Base-by-base conservation (phyloP, 1,140 invertebrate genomes). In the Drosophila kepulauana region DNA sequence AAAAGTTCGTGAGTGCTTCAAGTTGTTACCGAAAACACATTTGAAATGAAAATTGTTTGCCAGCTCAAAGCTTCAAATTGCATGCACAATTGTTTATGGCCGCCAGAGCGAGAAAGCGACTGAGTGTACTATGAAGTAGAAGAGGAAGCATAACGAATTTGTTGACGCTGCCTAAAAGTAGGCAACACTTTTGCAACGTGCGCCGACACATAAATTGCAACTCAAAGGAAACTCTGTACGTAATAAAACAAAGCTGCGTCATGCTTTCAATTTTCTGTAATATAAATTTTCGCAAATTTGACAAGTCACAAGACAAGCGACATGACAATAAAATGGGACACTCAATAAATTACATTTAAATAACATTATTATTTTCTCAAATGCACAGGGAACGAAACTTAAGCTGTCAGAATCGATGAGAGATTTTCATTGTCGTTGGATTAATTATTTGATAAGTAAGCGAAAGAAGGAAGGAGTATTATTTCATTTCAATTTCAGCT, bases 1-100 rank as follows among this genome's bases (percentile, higher is more conserved):
- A 76, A 80, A 74, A 87, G 63, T 82, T 88, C 68, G 72, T 77
- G 80, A 52, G 48, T 79, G 61, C 28, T 59, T 75, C 56, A 67
- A 77, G 28, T 63, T 76, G 63, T 54, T 70, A 30, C 45, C 49
- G 38, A 67, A 78, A 85, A 70, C 64, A 54, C 51, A 49, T 52
- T 62, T 62, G 52, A 66, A 64, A 68, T 76, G 48, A 63, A 79
- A 28, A 49, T 56, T 52, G 46, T 20, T 25, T 38, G 38, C 20
- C 49, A 16, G 13, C 45, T 41, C 16, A 56, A 38, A 38, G 41
- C 20, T 75, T 51, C 51, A 11, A 58, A 75, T 52, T 81, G 30
- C 59, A 46, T 64, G 38, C 45, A 25, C 20, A 51, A 65, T 57
- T 75, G 65, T 56, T 56, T 56, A 56, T 16, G 30, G 33, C 25